Evolutionary conservation across 2,797 vertebrate species (phyloP).

Genomic region (Okamejei kenojei): DNA sequence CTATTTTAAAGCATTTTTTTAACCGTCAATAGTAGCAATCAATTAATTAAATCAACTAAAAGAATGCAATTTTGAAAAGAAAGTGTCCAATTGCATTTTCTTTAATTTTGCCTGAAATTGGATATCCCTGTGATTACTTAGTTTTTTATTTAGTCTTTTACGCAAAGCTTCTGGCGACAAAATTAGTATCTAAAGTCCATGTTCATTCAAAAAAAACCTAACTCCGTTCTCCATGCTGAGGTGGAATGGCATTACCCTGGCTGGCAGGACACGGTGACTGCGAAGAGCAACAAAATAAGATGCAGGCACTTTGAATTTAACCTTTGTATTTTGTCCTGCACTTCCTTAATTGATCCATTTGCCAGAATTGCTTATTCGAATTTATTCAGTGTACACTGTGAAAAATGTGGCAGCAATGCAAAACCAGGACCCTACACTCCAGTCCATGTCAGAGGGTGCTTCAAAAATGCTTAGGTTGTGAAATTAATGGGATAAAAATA

Average conservation of each 20-base stretch:
- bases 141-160: background rate
- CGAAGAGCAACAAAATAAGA: background rate
- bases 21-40: background rate
- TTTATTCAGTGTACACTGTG: background rate
- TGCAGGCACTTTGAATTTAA: conserved; percentile 24
- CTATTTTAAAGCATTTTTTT: background rate
- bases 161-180: background rate
- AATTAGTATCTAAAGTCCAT: background rate
- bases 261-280: background rate
- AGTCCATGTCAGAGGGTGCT: background rate
- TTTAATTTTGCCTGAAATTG: conserved; percentile 5
- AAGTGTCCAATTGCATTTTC: background rate
- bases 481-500: conserved; percentile 7
- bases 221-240: background rate
- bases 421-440: background rate
- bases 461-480: background rate
- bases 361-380: conserved; percentile 17
- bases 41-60: background rate
- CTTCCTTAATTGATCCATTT: conserved; percentile 22
- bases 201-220: background rate
- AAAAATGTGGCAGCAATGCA: background rate
- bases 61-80: background rate
- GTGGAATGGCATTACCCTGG: background rate
- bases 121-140: background rate
- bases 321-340: conserved; percentile 5